Evolutionary conservation across 1,140 invertebrate genomes (phyloP).

Genomic region (Lanistes nyassanus): DNA sequence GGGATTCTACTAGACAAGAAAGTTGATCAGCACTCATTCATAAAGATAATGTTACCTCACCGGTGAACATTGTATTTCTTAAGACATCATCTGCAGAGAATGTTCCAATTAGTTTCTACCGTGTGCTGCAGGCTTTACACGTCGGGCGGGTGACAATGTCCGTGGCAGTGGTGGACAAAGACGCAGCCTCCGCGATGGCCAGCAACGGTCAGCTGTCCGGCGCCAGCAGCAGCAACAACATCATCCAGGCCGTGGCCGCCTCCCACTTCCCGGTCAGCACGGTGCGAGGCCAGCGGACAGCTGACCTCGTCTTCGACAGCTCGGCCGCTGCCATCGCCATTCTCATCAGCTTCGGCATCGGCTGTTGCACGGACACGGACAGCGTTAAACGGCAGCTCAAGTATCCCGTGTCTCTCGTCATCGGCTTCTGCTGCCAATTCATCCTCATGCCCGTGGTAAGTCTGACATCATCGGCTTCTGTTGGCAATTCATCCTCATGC

Average conservation of each 20-base stretch:
- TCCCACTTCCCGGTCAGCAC: slow-evolving; percentile 45
- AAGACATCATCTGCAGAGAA: no score
- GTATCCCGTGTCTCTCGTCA: slow-evolving; percentile 55
- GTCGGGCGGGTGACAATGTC: slow-evolving; percentile 57
- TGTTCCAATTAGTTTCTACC: no score
- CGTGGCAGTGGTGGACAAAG: slow-evolving; percentile 49
- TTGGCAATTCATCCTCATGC: slow-evolving; percentile 61
- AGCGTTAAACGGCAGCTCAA: slow-evolving; percentile 58
- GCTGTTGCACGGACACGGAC: slow-evolving; percentile 60
- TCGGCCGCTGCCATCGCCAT: slow-evolving; percentile 58
- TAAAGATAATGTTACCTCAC: no score
- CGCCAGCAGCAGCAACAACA: not conserved
- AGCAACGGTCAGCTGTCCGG: slow-evolving; percentile 13
- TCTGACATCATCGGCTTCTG: slow-evolving; percentile 53
- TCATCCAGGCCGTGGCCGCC: slow-evolving; percentile 40
- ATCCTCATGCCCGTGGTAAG: slow-evolving; percentile 64
- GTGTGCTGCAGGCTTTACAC: slow-evolving; percentile 45
- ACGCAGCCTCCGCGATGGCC: slow-evolving; percentile 23
- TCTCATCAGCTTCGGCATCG: slow-evolving; percentile 63
- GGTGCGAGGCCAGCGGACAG: slow-evolving; percentile 46
- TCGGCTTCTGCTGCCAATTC: slow-evolving; percentile 60
- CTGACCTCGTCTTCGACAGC: slow-evolving; percentile 61
- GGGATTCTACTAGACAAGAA: no score
- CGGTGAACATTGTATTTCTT: no score
- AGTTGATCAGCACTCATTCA: no score